A percentile compares a stretch with the other conserved stretches of the same genome.
These are phyloP conservation scores for Chlorops oryzae DNA, from an alignment of 1,140 invertebrate species.

Conservation along the genomic window DNA sequence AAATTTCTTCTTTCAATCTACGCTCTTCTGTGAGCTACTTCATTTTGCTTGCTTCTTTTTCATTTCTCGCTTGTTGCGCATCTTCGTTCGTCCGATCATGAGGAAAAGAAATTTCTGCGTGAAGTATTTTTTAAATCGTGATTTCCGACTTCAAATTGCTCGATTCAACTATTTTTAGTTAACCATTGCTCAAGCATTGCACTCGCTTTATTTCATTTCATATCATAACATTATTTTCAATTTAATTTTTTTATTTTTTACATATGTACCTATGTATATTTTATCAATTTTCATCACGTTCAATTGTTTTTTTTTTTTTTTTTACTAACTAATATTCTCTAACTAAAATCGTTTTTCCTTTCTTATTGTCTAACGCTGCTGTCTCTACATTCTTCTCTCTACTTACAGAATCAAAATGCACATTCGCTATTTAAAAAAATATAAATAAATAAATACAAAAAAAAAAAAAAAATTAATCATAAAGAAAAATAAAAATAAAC, in stretches of 20 bases:
- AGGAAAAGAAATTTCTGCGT: neutral
- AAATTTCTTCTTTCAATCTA: conserved; percentile 17
- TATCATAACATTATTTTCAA: neutral
- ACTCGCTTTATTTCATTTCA: neutral
- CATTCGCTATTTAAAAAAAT: conserved; percentile 3
- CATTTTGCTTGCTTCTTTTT: conserved; percentile 9
- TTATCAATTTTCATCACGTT: conserved; percentile 14
- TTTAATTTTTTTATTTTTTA: neutral
- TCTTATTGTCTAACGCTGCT: conserved; percentile 14
- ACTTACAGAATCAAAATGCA: conserved; percentile 16
- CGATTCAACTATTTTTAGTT: no score
- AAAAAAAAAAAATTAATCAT: neutral
- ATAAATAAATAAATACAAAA: neutral
- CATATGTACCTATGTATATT: no score
- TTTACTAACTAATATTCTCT: no score
- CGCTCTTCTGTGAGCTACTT: no score
- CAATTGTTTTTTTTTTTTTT: conserved; percentile 32
- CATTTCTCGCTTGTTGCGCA: neutral
- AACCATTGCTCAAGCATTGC: no score
- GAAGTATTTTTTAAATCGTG: no score
- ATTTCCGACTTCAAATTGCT: no score
- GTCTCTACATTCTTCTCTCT: conserved; percentile 9
- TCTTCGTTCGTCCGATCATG: neutral
- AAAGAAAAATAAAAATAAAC: neutral
- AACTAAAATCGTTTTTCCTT: conserved; percentile 1